Percentiles rank a stretch among this genome's conserved stretches.
Evolutionary conservation across 2,113 vertebrate genomes (phyloP).

Genomic region (Tringa solitaria): DNA sequence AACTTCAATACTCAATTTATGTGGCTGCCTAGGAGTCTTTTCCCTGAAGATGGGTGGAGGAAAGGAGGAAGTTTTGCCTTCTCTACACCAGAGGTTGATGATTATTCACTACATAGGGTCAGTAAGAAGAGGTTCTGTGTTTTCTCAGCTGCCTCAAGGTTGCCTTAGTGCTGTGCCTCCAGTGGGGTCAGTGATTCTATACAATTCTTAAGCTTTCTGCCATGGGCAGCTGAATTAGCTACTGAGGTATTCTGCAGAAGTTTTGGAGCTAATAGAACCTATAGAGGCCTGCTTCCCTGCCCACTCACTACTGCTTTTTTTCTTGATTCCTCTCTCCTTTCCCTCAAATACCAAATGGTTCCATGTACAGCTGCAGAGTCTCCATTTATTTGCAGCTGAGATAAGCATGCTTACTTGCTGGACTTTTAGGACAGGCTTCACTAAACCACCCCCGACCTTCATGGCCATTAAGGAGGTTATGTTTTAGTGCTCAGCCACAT

Average conservation of each 20-base stretch:
- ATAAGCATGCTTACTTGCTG: not conserved
- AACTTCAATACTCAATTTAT: conserved; percentile 18
- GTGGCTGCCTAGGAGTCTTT: not conserved
- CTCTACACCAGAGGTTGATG: not conserved
- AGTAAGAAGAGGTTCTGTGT: not conserved
- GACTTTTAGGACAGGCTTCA: not conserved
- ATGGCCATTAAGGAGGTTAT: not conserved
- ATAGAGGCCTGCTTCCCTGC: not conserved
- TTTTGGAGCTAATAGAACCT: not conserved
- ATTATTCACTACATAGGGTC: not conserved
- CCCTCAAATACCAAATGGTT: not conserved
- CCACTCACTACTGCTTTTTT: not conserved
- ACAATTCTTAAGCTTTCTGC: not conserved
- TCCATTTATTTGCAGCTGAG: not conserved
- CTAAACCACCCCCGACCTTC: not conserved
- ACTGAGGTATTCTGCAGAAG: not conserved
- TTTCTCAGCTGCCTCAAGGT: not conserved
- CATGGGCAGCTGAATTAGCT: not conserved
- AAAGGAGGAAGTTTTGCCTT: not conserved
- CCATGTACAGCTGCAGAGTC: not conserved
- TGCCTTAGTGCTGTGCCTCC: not conserved
- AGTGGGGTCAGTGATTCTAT: not conserved
- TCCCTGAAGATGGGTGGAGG: not conserved
- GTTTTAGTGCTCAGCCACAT: not conserved
- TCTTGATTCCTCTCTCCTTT: not conserved